phyloP scores from a whole-genome alignment of 2,888 invertebrate species.

The Ametastegia equiseti region DNA sequence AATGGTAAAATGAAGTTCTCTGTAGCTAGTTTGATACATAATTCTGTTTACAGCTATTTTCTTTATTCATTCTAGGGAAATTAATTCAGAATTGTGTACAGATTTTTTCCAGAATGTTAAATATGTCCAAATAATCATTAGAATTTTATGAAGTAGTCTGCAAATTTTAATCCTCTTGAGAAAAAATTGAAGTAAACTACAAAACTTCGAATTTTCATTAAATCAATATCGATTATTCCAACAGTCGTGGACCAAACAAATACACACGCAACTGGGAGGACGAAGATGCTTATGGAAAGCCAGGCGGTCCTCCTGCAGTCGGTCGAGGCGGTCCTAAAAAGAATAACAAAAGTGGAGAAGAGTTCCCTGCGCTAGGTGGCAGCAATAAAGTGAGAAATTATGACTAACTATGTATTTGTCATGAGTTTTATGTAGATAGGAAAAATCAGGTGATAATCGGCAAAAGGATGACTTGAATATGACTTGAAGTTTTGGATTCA shows the following conservation, averaged over 20 bases:
- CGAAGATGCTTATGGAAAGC: constrained; percentile 90
- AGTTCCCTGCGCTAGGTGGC: constrained; percentile 78
- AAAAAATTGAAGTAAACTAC: background rate
- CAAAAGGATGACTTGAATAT: background rate
- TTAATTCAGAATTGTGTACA: no score
- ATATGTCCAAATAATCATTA: no score
- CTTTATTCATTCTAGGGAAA: no score
- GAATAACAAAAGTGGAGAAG: constrained; percentile 76
- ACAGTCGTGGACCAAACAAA: constrained; percentile 92
- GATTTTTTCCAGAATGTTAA: no score
- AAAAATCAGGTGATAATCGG: background rate
- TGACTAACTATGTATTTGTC: background rate
- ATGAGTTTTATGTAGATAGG: background rate
- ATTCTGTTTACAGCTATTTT: no score
- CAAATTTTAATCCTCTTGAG: background rate
- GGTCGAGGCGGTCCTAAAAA: constrained; percentile 67
- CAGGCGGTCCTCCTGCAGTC: constrained; percentile 66
- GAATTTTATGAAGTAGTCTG: no score
- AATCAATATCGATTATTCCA: constrained; percentile 1
- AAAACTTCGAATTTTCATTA: background rate
- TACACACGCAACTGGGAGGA: constrained; percentile 96
- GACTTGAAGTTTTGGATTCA: background rate
- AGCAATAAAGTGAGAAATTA: constrained; percentile 62
- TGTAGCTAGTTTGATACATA: no score
- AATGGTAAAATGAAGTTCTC: no score